Percentiles rank a stretch among this genome's conserved stretches.
Conservation (phyloP, 2,797 vertebrate species). For the Myotis myotis region DNA sequence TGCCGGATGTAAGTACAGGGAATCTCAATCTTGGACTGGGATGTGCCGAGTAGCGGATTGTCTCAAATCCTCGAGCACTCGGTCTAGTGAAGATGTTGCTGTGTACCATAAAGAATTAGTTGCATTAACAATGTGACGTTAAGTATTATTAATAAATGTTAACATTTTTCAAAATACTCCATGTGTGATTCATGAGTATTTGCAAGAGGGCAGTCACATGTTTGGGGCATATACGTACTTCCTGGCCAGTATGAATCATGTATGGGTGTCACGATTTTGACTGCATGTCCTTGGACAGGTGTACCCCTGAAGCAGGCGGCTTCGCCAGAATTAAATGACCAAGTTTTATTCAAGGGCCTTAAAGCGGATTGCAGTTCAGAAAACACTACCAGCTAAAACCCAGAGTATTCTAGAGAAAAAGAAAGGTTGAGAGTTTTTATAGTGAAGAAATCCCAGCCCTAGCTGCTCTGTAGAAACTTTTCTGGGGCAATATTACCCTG, state of each 20-base stretch:
- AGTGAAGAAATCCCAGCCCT: too few relatives aligned
- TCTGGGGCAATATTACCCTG: too few relatives aligned
- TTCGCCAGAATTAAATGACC: neutral
- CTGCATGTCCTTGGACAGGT: neutral
- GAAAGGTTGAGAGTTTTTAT: neutral
- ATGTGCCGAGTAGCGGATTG: neutral
- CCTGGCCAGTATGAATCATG: neutral
- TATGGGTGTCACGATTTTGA: neutral
- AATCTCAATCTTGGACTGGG: neutral
- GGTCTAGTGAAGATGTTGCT: constrained; percentile 57
- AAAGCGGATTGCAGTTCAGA: neutral
- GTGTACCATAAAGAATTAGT: constrained; percentile 66
- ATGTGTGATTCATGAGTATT: constrained; percentile 29
- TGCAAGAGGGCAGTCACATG: neutral
- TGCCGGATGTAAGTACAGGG: constrained; percentile 5
- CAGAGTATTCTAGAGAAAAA: neutral
- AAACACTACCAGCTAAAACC: neutral
- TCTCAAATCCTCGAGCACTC: constrained; percentile 46
- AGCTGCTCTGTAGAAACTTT: too few relatives aligned
- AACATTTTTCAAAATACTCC: constrained; percentile 64
- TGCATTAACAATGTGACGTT: constrained; percentile 71
- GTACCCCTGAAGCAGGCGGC: neutral
- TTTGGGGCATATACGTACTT: neutral
- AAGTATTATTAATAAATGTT: constrained; percentile 77
- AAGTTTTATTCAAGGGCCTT: neutral